Evolutionary conservation across 2,888 invertebrate genomes (phyloP), one percentile per base, ranked within the genome.

Genomic region (Apeira syringaria): DNA sequence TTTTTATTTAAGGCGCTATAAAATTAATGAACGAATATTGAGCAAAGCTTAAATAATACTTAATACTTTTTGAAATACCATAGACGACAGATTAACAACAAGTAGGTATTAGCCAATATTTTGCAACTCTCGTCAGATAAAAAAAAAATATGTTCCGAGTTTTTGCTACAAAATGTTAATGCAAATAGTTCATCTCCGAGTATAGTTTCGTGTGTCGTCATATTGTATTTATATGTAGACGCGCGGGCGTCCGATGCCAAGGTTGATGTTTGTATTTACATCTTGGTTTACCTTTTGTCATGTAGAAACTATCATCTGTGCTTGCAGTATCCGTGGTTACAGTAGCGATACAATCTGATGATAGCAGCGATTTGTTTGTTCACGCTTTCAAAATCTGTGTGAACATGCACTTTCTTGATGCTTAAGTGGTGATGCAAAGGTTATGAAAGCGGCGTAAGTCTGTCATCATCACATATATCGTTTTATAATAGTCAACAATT

Each of bases 221-320:
- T 42, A 24, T 36, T 54, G 48, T 73, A 66, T 70, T 63, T 69
- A 61, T 65, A 59, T 52, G 42, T 43, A 50, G 57, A 59, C 51
- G 68, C 68, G 68, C 66, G 49, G 55, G 61, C 64, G 55, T 55
- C 58, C 37, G 63, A 59, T 65, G 68, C 71, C 76, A 76, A 76
- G 74, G 74, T 67, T 65, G 59, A 44, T 53, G 36, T 59, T n/a
- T 53, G 45, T 67, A 56, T 70, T 67, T 68, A 66, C 56, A 56
- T 56, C 58, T 56, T 44, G 51, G 46, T 47, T 15, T 38, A 38
- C 34, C 30, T 9, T 9, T 24, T 9, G 9, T 20, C 20, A 20
- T 2, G 20, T 7, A 20, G 20, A 7, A 20, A 20, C 20, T 20
- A 20, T 20, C 7, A 5, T 20, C 20, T 20, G 20, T 20, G 20